A percentile compares a stretch with the other conserved stretches of the same genome.
Conservation (phyloP, 2,888 invertebrate species). For the Leptinotarsa rubiginosa region DNA sequence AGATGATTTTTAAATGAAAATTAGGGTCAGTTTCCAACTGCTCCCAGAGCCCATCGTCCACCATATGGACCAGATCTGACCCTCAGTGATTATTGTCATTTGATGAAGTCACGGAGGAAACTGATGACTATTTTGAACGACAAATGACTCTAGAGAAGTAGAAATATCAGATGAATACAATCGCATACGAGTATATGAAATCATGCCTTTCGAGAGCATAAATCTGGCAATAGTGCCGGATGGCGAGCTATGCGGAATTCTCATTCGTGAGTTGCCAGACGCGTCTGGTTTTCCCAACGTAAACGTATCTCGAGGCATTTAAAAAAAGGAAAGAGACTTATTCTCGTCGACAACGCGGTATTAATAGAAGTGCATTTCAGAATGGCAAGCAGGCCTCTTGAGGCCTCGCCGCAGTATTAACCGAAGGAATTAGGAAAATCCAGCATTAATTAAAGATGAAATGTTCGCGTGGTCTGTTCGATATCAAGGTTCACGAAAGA, state of each 20-base stretch:
- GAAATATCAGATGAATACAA: neutral
- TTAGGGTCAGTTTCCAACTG: too few species aligned
- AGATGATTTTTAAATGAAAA: too few species aligned
- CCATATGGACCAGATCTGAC: too few species aligned
- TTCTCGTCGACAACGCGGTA: slow-evolving; percentile 36
- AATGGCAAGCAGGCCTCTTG: slow-evolving; percentile 38
- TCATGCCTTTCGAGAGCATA: neutral
- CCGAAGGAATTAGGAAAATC: slow-evolving; percentile 47
- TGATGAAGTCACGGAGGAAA: too few species aligned
- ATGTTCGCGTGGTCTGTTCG: slow-evolving; percentile 29
- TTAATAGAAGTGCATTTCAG: slow-evolving; percentile 50
- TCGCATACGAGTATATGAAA: neutral
- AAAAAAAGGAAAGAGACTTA: slow-evolving; percentile 23
- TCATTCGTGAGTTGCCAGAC: slow-evolving; percentile 59
- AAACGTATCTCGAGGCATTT: slow-evolving; percentile 47
- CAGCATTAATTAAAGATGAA: slow-evolving; percentile 42
- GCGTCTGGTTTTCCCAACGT: slow-evolving; percentile 63
- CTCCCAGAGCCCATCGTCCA: too few species aligned
- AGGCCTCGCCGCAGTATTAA: slow-evolving; percentile 38
- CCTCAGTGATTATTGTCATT: too few species aligned
- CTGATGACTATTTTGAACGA: too few species aligned
- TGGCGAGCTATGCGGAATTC: slow-evolving; percentile 63
- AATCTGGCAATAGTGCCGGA: slow-evolving; percentile 26
- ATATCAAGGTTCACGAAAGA: slow-evolving; percentile 27
- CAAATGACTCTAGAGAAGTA: too few species aligned